phyloP scores from a whole-genome alignment of 2,888 invertebrate genomes.

The Galeruca laticollis region DNA sequence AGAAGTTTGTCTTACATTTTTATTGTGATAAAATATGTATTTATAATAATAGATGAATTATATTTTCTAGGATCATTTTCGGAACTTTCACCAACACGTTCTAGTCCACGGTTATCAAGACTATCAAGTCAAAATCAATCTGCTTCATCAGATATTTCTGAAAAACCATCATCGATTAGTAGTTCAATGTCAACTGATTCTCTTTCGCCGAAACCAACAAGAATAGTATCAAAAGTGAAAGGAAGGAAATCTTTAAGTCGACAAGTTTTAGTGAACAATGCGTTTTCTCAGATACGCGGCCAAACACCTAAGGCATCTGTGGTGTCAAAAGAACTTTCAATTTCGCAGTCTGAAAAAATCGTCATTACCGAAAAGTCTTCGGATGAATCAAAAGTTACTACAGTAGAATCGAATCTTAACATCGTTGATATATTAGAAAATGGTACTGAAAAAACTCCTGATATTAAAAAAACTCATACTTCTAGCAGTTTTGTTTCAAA shows the following conservation, averaged over 20 bases:
- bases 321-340: conserved; percentile 23
- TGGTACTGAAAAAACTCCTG: neutral
- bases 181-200: conserved; percentile 12
- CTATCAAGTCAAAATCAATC: conserved; percentile 8
- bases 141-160: neutral
- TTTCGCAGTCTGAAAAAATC: conserved; percentile 31
- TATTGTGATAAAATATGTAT: too few species aligned
- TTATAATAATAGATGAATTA: too few species aligned
- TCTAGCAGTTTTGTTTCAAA: conserved; percentile 14
- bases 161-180: neutral
- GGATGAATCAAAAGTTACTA: conserved; percentile 16
- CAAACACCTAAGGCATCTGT: conserved; percentile 9
- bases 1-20: too few species aligned
- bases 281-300: conserved; percentile 44
- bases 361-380: conserved; percentile 32
- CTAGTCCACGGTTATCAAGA: conserved; percentile 54
- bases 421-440: conserved; percentile 17
- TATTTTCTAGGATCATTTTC: conserved; percentile 46
- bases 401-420: conserved; percentile 23
- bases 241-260: conserved; percentile 54
- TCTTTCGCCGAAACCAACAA: conserved; percentile 31
- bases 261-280: conserved; percentile 55
- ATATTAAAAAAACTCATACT: neutral
- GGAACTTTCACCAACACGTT: conserved; percentile 50
- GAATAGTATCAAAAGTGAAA: conserved; percentile 41